Percentiles rank a stretch among this genome's conserved stretches.
Conservation (phyloP, 2,113 vertebrate genomes). For the Microcebus ravelobensis region DNA sequence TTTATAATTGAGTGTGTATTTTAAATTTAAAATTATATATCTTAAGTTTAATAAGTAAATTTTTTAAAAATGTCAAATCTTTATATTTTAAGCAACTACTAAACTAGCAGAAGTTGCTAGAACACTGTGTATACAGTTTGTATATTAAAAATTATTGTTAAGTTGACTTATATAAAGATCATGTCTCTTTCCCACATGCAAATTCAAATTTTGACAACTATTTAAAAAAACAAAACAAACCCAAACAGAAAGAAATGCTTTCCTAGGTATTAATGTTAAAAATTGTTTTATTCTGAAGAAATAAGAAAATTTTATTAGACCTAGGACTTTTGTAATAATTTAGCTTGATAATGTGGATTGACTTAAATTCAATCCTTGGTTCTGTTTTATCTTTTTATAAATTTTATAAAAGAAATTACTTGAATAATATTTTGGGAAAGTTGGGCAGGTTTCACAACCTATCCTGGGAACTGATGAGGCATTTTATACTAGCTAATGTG, state of each 20-base stretch:
- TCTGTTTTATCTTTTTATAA: background rate
- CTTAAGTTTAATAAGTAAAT: background rate
- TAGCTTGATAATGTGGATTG: slow-evolving; percentile 9
- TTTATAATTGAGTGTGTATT: background rate
- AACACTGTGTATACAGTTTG: background rate
- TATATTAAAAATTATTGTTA: background rate
- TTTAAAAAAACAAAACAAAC: background rate
- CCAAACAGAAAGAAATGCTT: background rate
- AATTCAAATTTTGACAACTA: slow-evolving; percentile 8
- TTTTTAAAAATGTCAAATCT: background rate
- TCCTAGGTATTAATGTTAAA: background rate
- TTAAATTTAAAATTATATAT: slow-evolving; percentile 11
- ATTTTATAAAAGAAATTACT: background rate
- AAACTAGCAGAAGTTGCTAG: background rate
- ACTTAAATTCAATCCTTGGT: background rate
- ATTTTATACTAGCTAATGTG: background rate
- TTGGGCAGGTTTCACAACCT: background rate
- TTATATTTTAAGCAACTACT: background rate
- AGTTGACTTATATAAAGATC: background rate
- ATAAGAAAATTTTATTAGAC: background rate
- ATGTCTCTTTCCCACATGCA: background rate
- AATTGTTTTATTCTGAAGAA: slow-evolving; percentile 10
- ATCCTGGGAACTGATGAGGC: background rate
- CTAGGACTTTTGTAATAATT: background rate
- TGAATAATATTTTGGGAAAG: background rate